Evolutionary conservation across 2,888 invertebrate species (phyloP).

Genomic region (Nemotelus nigrinus): DNA sequence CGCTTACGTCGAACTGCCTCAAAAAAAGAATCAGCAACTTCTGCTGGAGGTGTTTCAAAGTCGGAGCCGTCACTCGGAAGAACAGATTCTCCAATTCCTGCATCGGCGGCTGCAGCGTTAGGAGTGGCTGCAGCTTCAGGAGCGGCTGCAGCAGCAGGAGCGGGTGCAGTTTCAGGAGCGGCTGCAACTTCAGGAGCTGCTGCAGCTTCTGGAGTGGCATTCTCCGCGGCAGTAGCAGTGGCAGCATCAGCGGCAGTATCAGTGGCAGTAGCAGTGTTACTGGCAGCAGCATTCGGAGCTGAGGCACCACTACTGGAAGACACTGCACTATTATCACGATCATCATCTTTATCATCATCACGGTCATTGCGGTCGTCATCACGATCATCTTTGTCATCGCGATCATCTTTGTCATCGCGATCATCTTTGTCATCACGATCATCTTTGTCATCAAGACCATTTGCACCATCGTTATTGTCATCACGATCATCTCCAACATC

Average conservation of each 20-base stretch:
- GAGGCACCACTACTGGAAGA: too few relatives aligned
- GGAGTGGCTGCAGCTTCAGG: background rate
- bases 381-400: background rate
- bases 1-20: background rate
- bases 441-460: background rate
- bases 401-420: background rate
- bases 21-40: background rate
- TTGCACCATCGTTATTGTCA: background rate
- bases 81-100: background rate
- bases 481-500: background rate
- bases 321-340: slow-evolving; percentile 3
- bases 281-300: background rate
- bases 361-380: background rate
- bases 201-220: background rate
- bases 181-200: too few relatives aligned
- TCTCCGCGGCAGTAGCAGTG: background rate
- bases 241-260: background rate
- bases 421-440: background rate
- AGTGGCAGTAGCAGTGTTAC: background rate
- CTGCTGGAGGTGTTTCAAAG: background rate
- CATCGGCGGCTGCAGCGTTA: background rate
- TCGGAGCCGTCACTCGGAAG: background rate
- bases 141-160: background rate
- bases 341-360: background rate
- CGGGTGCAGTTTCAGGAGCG: background rate